Conservation (phyloP, 2,797 vertebrate genomes). For the Bradypodion pumilum region DNA sequence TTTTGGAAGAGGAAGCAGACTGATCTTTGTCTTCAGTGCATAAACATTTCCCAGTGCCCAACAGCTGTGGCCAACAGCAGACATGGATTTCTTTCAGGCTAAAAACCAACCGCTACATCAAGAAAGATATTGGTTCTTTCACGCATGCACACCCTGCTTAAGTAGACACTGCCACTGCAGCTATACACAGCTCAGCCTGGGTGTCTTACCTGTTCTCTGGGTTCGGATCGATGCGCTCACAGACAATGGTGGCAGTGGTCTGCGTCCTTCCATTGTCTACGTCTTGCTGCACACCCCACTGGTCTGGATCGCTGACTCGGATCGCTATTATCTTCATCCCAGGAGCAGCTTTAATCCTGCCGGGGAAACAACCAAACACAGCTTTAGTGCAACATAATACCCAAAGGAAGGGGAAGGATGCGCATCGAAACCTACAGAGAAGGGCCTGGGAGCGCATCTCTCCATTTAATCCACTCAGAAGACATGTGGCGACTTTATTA, state of each 20-base stretch:
- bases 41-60: neutral
- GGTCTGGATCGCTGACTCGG: constrained; percentile 84
- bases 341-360: constrained; percentile 88
- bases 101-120: neutral
- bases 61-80: neutral
- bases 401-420: too few relatives aligned
- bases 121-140: rapidly evolving
- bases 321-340: constrained; percentile 87
- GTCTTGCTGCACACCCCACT: constrained; percentile 95
- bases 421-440: neutral
- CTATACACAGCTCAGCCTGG: rapidly evolving
- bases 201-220: constrained; percentile 79
- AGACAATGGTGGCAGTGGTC: constrained; percentile 84
- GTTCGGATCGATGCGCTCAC: constrained; percentile 80
- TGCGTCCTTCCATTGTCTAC: constrained; percentile 78
- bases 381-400: neutral
- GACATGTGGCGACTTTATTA: neutral
- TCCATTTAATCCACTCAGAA: neutral
- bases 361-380: neutral
- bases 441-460: neutral
- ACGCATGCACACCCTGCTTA: rapidly evolving
- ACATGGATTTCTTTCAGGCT: neutral
- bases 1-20: neutral
- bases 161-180: rapidly evolving
- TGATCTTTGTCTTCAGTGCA: too few relatives aligned